Evolutionary conservation across 2,888 invertebrate genomes (phyloP), one percentile per base, ranked within the genome.

Genomic region (Sipunculus nudus): DNA sequence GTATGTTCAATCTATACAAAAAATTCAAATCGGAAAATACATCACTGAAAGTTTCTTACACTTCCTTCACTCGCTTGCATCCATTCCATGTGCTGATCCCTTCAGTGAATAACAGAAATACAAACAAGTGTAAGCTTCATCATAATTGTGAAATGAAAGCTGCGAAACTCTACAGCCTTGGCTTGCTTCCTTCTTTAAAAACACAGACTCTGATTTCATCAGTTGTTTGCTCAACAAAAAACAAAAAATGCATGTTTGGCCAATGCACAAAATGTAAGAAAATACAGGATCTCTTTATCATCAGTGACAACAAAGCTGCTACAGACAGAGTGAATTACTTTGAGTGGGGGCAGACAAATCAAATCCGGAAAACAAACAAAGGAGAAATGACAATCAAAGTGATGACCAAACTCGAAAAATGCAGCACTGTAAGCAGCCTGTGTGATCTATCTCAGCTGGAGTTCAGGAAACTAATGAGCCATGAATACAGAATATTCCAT

Each of bases 51-150:
- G 39, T 59, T 50, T 59, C 59, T 25, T 54, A 54, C 29, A 26
- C 46, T 4, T 54, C 53, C 8, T 59, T 59, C 48, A 54, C 47
- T n/a, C 35, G 59, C 5, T 39, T 59, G 32, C 43, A 32, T 38
- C 59, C 59, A 38, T 54, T 59, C 35, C 55, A 55, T 39, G 47
- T 55, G 35, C 48, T 48, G 25, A 13, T 41, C 48, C 39, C 39
- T 29, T 28, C 25, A 29, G 48, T 55, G 13, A 47, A 23, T 25
- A 21, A 43, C 13, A 29, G 59, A 26, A 49, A 59, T 43, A 47
- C 54, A 23, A 29, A 26, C 19, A 25, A 43, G 19, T 54, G 59
- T 38, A 59, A 55, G 40, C 39, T 54, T 13, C 59, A 54, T 31
- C 21, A 13, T n/a, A 59, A 54, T 32, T 35, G 35, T 28, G 59